Conservation (phyloP, 2,888 invertebrate species). For the Matsumyia berberina region DNA sequence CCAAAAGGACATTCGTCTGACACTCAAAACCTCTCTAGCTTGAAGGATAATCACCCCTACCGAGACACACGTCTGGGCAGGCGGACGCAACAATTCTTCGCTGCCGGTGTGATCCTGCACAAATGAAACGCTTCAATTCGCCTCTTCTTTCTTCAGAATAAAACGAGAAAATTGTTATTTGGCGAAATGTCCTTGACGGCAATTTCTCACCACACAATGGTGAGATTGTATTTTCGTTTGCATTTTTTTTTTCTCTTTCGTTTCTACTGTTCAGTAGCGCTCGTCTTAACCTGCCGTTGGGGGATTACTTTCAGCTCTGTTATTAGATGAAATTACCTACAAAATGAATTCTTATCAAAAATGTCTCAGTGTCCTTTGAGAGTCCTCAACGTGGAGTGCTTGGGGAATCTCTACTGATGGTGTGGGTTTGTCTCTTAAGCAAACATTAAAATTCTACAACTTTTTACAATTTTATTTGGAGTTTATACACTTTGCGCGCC, state of each 20-base stretch:
- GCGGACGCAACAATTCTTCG: conserved; percentile 23
- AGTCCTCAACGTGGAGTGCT: conserved; percentile 32
- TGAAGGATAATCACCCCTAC: conserved; percentile 60
- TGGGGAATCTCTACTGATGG: background rate
- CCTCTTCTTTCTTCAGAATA: background rate
- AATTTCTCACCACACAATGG: conserved; percentile 25
- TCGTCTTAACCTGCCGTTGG: conserved; percentile 8
- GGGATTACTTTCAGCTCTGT: conserved; percentile 36
- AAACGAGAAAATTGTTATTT: conserved; percentile 14
- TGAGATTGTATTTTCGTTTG: background rate
- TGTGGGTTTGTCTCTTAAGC: conserved; percentile 40
- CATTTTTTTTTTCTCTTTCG: background rate
- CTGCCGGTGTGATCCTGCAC: background rate
- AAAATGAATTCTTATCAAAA: conserved; percentile 61
- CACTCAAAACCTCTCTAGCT: background rate
- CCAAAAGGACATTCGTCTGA: conserved; percentile 58
- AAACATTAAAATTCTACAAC: conserved; percentile 39
- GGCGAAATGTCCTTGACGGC: conserved; percentile 34
- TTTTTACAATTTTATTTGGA: conserved; percentile 34
- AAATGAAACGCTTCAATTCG: conserved; percentile 18
- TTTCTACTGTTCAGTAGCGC: background rate
- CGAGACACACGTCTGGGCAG: conserved; percentile 18
- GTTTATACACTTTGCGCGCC: conserved; percentile 34
- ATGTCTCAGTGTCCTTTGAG: conserved; percentile 58
- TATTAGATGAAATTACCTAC: conserved; percentile 41